Base-by-base conservation (phyloP, 2,888 invertebrate species). In the Chorisops tibialis region DNA sequence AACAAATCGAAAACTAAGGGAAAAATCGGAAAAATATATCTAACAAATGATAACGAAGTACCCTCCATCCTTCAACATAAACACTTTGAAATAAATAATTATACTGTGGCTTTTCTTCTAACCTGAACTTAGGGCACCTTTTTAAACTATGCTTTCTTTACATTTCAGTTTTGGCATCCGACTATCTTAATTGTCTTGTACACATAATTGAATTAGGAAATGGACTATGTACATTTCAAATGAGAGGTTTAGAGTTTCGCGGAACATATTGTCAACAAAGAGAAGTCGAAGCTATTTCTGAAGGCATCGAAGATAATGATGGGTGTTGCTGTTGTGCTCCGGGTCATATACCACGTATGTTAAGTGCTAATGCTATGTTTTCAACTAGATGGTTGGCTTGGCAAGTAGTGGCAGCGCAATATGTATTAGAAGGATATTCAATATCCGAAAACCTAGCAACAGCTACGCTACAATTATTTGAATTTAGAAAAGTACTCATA, bases 251-350 rank as follows among this genome's bases (percentile, higher is more conserved):
- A 11, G 99, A 99, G 80, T 99, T 99, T 80, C 83, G 97, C 49
- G 97, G 99, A 21, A 99, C 99, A 0, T 99, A 99, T 77, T 99
- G 99, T 74, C 99, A 99, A 77, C 99, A 99, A 78, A 81, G 98
- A 61, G 96, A 96, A 80, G 97, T 98, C 1, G 99, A 99, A 78
- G 99, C 98, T 12, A 98, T 99, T 65, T 93, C 93, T 0, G 98
- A 99, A 78, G 96, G 96, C 9, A 94, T 96, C 0, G 95, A 95
- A 73, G 96, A 96, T 71, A 95, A 96, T 74, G 91, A 90, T 70
- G 96, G 95, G 86, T 95, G 92, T 75, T 95, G 94, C 73, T 96
- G 95, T 76, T 94, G 92, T 79, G 89, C 92, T 75, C 90, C 92
- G 12, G 94, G 93, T 2, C 91, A 91, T 75, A 80, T 93, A 63